These are phyloP conservation scores for Atlantisia rogersi DNA, from an alignment of 2,113 vertebrate species.

Conservation along the genomic window DNA sequence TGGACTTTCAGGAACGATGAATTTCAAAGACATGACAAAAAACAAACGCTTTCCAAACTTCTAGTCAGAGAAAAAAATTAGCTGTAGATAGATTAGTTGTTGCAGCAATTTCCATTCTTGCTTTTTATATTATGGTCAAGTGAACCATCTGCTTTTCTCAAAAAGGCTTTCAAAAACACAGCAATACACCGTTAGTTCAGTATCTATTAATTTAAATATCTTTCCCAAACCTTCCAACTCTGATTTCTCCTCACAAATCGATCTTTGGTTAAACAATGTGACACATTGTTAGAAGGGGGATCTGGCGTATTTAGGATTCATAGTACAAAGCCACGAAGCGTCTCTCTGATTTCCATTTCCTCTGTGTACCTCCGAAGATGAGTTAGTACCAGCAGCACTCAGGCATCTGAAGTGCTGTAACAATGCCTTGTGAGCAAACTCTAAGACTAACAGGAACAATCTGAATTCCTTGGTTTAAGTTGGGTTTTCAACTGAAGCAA, in stretches of 20 bases:
- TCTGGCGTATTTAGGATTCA: neutral
- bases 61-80: neutral
- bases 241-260: neutral
- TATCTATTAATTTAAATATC: neutral
- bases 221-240: neutral
- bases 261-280: neutral
- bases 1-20: neutral
- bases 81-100: neutral
- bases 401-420: neutral
- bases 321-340: neutral
- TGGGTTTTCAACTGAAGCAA: neutral
- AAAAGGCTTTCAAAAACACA: neutral
- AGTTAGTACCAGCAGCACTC: neutral
- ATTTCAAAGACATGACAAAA: neutral
- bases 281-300: neutral
- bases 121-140: neutral
- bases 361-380: neutral
- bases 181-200: neutral
- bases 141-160: neutral
- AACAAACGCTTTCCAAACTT: neutral
- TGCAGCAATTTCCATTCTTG: neutral
- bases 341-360: slow-evolving; percentile 11
- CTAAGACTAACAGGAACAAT: neutral
- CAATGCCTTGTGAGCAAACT: neutral
- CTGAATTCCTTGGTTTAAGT: neutral